A percentile compares a stretch with the other conserved stretches of the same genome.
phyloP scores from a whole-genome alignment of 2,888 invertebrate genomes.

The Mactromeris polynyma region DNA sequence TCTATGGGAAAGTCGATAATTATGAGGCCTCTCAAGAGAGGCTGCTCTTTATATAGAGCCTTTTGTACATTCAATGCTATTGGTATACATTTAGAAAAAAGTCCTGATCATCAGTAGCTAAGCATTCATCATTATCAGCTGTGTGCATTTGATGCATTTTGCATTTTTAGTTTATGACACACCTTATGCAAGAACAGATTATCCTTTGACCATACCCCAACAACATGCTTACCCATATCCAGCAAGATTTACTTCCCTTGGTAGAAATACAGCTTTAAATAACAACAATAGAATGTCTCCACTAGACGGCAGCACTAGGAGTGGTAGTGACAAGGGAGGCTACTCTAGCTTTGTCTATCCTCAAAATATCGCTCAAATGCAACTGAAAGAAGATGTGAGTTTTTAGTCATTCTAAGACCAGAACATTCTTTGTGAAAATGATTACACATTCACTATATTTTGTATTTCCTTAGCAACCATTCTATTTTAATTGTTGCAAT shows the following conservation, averaged over 20 bases:
- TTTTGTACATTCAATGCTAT: too few species aligned
- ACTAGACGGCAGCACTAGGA: slow-evolving; percentile 39
- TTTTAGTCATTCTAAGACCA: not conserved
- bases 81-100: not conserved
- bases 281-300: slow-evolving; percentile 48
- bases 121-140: not conserved
- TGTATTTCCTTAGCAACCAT: too few species aligned
- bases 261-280: slow-evolving; percentile 36
- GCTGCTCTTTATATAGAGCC: too few species aligned
- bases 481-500: too few species aligned
- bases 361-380: slow-evolving; percentile 42
- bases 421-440: not conserved
- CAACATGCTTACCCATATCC: slow-evolving; percentile 56
- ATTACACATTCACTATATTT: not conserved
- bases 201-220: slow-evolving; percentile 38
- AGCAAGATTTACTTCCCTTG: slow-evolving; percentile 61
- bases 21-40: too few species aligned
- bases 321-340: slow-evolving; percentile 53
- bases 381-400: slow-evolving; percentile 70
- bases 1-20: too few species aligned
- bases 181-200: slow-evolving; percentile 57
- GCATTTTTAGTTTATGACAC: slow-evolving; percentile 67
- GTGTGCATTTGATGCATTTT: slow-evolving; percentile 33
- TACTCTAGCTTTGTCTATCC: slow-evolving; percentile 62
- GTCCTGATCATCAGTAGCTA: not conserved